These are phyloP conservation scores for Sebastes itinus DNA, from an alignment of 2,797 vertebrate genomes.

Conservation along the genomic window DNA sequence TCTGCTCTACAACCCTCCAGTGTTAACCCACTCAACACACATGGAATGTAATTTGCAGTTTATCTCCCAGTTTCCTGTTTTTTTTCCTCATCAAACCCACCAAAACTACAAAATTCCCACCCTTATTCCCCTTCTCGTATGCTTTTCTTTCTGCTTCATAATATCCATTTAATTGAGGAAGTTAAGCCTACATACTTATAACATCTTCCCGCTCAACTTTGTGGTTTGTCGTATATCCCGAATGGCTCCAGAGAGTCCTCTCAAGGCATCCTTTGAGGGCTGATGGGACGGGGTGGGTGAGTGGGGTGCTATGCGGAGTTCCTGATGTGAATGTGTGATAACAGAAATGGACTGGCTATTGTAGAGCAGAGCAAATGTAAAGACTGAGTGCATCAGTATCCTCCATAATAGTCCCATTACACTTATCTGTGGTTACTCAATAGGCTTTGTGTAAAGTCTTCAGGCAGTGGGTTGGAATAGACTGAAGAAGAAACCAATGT, in stretches of 20 bases:
- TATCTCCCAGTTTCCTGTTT: slow-evolving; percentile 68
- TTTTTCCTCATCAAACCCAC: slow-evolving; percentile 26
- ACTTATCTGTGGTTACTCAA: slow-evolving; percentile 14
- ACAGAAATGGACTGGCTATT: slow-evolving; percentile 46
- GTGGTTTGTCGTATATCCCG: slow-evolving; percentile 21
- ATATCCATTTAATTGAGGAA: slow-evolving; percentile 49
- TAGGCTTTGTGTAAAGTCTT: slow-evolving; percentile 7
- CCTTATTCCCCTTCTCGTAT: slow-evolving; percentile 13
- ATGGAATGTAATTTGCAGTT: slow-evolving; percentile 68
- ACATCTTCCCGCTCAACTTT: slow-evolving; percentile 28
- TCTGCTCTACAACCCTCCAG: slow-evolving; percentile 4
- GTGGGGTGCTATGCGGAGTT: slow-evolving; percentile 53
- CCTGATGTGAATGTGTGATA: slow-evolving; percentile 72
- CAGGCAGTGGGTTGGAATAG: background rate
- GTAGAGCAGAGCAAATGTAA: slow-evolving; percentile 18
- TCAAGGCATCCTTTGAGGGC: slow-evolving; percentile 48
- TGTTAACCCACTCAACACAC: slow-evolving; percentile 62
- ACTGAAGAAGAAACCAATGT: background rate
- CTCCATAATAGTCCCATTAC: slow-evolving; percentile 25
- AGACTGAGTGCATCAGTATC: slow-evolving; percentile 17
- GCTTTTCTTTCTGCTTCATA: slow-evolving; percentile 34
- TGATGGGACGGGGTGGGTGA: slow-evolving; percentile 34
- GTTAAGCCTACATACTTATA: slow-evolving; percentile 24
- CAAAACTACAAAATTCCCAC: background rate
- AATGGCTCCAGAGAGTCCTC: slow-evolving; percentile 35